Conservation (phyloP, 92 coral and sea anemone genomes). For the Palythoa grandis region DNA sequence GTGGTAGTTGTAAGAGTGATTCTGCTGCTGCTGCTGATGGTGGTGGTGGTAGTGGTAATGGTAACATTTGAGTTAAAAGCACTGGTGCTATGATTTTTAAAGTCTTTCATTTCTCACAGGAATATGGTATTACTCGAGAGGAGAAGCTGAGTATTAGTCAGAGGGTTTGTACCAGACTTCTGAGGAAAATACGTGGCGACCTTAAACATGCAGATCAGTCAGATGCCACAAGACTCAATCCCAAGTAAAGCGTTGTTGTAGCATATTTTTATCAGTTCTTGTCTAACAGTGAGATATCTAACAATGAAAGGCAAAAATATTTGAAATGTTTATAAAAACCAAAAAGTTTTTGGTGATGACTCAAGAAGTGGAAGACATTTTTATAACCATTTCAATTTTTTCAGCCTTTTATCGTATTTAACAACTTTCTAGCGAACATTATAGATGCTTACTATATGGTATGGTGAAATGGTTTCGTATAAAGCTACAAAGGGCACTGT, state of each 20-base stretch:
- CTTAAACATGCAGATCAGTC: slow-evolving; percentile 88
- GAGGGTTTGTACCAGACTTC: slow-evolving; percentile 79
- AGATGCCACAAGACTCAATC: slow-evolving; percentile 89
- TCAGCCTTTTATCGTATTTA: too few relatives aligned
- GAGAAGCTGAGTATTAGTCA: slow-evolving; percentile 86
- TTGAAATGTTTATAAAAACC: too few relatives aligned
- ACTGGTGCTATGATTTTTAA: neutral
- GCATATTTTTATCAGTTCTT: neutral
- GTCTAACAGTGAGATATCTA: neutral
- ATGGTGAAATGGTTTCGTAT: too few relatives aligned
- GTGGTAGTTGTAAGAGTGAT: neutral
- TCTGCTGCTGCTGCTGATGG: neutral
- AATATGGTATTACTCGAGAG: slow-evolving; percentile 86
- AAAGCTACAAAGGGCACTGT: too few relatives aligned
- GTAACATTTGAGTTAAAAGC: neutral
- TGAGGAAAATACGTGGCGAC: slow-evolving; percentile 90
- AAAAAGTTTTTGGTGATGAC: too few relatives aligned
- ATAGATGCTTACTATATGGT: too few relatives aligned
- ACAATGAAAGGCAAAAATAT: too few relatives aligned
- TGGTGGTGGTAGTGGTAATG: neutral
- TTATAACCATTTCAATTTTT: too few relatives aligned
- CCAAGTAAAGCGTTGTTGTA: slow-evolving; percentile 64
- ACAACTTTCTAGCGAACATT: too few relatives aligned
- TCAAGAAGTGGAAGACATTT: too few relatives aligned
- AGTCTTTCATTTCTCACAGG: slow-evolving; percentile 53